Conservation (phyloP, 2,797 vertebrate species). For the Enteromius radiatus region DNA sequence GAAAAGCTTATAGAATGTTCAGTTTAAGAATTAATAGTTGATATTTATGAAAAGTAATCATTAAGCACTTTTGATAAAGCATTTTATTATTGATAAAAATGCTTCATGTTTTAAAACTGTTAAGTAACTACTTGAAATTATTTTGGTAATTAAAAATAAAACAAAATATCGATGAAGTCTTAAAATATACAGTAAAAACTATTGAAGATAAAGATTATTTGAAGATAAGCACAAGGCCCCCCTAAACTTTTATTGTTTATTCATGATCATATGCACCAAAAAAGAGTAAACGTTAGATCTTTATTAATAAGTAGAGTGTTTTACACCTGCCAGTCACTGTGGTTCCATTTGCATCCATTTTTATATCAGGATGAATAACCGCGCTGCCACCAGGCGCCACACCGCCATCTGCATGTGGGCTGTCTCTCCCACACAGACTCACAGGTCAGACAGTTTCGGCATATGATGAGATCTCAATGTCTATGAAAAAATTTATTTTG, state of each 20-base stretch:
- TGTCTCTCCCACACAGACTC: conserved; percentile 26
- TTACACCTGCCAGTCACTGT: not conserved
- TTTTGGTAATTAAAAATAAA: not conserved
- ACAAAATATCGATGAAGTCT: not conserved
- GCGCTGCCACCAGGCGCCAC: not conserved
- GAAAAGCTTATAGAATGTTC: not conserved
- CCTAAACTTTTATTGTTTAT: not conserved
- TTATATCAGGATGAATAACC: not conserved
- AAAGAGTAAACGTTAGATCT: not conserved
- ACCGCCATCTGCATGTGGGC: conserved; percentile 29
- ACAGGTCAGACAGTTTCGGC: conserved; percentile 1
- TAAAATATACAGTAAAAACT: too few relatives aligned
- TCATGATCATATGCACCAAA: not conserved
- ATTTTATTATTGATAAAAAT: not conserved
- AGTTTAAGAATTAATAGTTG: not conserved
- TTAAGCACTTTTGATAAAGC: not conserved
- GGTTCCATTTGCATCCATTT: conserved; percentile 12
- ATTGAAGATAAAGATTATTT: too few relatives aligned
- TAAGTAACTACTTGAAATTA: not conserved
- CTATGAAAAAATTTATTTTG: not conserved
- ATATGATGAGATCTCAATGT: not conserved
- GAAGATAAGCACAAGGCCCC: not conserved
- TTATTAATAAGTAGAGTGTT: not conserved
- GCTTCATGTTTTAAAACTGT: not conserved
- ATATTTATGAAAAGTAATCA: not conserved